phyloP scores from a whole-genome alignment of 2,888 invertebrate genomes.

The Lochmaea capreae region DNA sequence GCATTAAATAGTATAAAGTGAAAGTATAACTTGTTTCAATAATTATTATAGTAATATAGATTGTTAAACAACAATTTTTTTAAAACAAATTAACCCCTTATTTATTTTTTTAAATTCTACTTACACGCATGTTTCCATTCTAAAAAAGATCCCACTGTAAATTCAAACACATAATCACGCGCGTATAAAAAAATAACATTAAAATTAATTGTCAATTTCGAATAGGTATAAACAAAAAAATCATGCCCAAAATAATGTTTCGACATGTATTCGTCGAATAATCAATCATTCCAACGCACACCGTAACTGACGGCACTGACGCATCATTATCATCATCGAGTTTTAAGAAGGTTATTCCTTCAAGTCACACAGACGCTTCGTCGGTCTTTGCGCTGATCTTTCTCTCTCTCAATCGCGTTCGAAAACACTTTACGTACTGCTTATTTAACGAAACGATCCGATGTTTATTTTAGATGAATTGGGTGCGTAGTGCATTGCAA shows the following conservation, averaged over 20 bases:
- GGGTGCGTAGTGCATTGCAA: slow-evolving; percentile 29
- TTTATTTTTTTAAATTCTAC: slow-evolving; percentile 35
- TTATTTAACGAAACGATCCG: slow-evolving; percentile 20
- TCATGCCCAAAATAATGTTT: slow-evolving; percentile 21
- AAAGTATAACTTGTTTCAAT: no score
- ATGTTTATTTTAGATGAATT: slow-evolving; percentile 29
- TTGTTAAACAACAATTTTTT: no score
- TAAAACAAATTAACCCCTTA: neutral
- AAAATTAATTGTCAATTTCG: neutral
- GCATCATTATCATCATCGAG: slow-evolving; percentile 11
- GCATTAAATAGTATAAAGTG: no score
- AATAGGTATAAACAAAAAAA: slow-evolving; percentile 18
- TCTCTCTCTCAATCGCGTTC: slow-evolving; percentile 5
- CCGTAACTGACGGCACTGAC: neutral
- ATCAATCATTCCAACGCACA: slow-evolving; percentile 16
- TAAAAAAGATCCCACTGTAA: slow-evolving; percentile 35
- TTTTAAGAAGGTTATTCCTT: slow-evolving; percentile 10
- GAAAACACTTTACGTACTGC: slow-evolving; percentile 21
- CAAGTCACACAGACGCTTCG: slow-evolving; percentile 15
- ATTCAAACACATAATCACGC: neutral
- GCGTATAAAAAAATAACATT: slow-evolving; percentile 8
- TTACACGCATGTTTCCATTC: slow-evolving; percentile 62
- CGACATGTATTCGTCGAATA: neutral
- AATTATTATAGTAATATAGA: no score
- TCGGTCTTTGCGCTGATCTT: neutral